Percentiles rank a stretch among this genome's conserved stretches.
These are phyloP conservation scores for Lycaon pictus DNA, from an alignment of 2,113 vertebrate species.

Conservation along the genomic window DNA sequence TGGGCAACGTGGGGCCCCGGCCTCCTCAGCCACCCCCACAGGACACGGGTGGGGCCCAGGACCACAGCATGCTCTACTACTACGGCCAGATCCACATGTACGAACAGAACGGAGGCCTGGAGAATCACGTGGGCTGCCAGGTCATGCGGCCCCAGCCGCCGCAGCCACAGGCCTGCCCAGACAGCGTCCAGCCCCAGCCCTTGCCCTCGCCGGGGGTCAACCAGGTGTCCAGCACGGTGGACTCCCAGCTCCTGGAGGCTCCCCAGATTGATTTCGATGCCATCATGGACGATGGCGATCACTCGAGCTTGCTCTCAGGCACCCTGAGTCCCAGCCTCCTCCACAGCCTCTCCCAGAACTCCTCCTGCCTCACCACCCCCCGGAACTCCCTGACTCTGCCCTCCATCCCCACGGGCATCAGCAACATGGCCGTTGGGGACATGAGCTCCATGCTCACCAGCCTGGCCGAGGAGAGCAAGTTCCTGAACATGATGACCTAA, in stretches of 20 bases:
- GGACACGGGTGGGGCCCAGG: conserved; percentile 75
- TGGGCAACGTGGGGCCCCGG: conserved; percentile 70
- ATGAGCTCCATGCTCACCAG: conserved; percentile 99
- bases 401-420: conserved; percentile 94
- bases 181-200: conserved; percentile 85
- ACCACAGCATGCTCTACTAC: conserved; percentile 90
- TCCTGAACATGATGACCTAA: conserved; percentile 98
- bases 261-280: conserved; percentile 98
- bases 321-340: conserved; percentile 96
- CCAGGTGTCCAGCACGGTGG: conserved; percentile 97
- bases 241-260: conserved; percentile 93
- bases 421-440: conserved; percentile 99
- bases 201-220: conserved; percentile 95
- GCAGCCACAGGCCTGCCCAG: conserved; percentile 74
- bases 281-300: conserved; percentile 98
- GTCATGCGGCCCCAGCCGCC: conserved; percentile 77
- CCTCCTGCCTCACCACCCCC: conserved; percentile 98
- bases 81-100: conserved; percentile 96
- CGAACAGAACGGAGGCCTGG: conserved; percentile 88
- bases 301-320: conserved; percentile 97
- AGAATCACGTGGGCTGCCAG: conserved; percentile 86
- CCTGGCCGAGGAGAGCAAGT: conserved; percentile 97
- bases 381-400: conserved; percentile 96
- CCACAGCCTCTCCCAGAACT: conserved; percentile 97
- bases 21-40: conserved; percentile 83